Evolutionary conservation across 2,797 vertebrate species (phyloP).

Genomic region (Alectoris magna): DNA sequence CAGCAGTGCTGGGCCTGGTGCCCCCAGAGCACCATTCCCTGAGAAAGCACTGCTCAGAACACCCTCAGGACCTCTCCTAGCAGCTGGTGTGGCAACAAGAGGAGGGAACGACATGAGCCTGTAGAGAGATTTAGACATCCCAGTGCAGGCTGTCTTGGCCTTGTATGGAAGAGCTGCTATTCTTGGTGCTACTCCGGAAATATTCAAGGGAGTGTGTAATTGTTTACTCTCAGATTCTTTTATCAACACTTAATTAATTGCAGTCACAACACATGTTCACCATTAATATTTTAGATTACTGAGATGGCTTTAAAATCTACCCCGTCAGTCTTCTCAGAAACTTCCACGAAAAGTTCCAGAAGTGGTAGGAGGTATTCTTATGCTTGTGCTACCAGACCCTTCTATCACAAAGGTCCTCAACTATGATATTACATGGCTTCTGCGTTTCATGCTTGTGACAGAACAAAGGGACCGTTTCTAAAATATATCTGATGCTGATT

Average conservation of each 20-base stretch:
- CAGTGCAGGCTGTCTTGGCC: not conserved
- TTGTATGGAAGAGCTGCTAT: conserved; percentile 28
- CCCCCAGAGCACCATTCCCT: not conserved
- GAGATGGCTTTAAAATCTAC: conserved; percentile 13
- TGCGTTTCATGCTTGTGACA: not conserved
- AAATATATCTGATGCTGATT: not conserved
- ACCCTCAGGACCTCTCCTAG: not conserved
- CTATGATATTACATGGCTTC: not conserved
- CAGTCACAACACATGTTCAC: conserved; percentile 58
- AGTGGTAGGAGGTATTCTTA: rapidly evolving
- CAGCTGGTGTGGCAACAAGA: not conserved
- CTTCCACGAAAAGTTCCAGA: not conserved
- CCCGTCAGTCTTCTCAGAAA: not conserved
- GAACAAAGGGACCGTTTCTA: not conserved
- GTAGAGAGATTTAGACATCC: not conserved
- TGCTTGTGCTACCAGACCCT: not conserved
- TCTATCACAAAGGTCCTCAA: not conserved
- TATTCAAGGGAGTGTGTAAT: conserved; percentile 51
- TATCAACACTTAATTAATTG: conserved; percentile 57
- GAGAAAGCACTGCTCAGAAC: not conserved
- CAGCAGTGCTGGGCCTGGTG: not conserved
- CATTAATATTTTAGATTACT: conserved; percentile 58
- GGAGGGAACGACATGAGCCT: not conserved
- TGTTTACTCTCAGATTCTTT: conserved; percentile 50
- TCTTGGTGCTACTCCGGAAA: conserved; percentile 62